These are phyloP conservation scores for Geopemphigus sp. DNA, from an alignment of 1,140 invertebrate genomes.

Conservation along the genomic window DNA sequence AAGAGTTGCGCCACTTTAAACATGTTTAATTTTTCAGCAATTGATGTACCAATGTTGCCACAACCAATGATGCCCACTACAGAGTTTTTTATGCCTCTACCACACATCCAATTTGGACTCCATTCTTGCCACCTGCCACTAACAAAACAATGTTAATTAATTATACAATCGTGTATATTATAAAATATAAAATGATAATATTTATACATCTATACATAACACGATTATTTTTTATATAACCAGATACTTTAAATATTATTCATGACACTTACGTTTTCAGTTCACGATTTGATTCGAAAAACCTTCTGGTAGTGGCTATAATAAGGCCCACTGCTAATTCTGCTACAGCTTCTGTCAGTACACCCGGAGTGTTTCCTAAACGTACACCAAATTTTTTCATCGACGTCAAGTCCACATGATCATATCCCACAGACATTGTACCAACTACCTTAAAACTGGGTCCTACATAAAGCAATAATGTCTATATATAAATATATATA, in stretches of 20 bases:
- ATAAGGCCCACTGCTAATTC: conserved; percentile 80
- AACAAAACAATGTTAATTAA: neutral
- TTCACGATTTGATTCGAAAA: conserved; percentile 72
- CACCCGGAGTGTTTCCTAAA: conserved; percentile 86
- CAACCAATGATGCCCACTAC: conserved; percentile 86
- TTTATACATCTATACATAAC: too few relatives aligned
- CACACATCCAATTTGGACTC: conserved; percentile 88
- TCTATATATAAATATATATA: neutral
- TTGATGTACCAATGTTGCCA: conserved; percentile 77
- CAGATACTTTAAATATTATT: too few relatives aligned
- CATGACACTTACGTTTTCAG: conserved; percentile 56
- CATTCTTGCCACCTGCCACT: conserved; percentile 65
- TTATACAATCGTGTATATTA: too few relatives aligned
- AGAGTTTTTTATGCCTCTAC: conserved; percentile 71
- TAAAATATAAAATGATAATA: too few relatives aligned
- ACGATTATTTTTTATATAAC: too few relatives aligned
- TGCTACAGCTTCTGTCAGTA: conserved; percentile 87
- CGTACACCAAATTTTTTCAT: conserved; percentile 68
- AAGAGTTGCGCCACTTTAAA: conserved; percentile 72
- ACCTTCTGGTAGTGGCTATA: conserved; percentile 73
- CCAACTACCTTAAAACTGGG: conserved; percentile 76
- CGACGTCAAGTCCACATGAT: conserved; percentile 72
- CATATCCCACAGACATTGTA: conserved; percentile 88
- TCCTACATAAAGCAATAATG: conserved; percentile 59
- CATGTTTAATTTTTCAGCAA: conserved; percentile 68